Conservation (phyloP, 2,888 invertebrate genomes). For the Subacronicta megacephala region DNA sequence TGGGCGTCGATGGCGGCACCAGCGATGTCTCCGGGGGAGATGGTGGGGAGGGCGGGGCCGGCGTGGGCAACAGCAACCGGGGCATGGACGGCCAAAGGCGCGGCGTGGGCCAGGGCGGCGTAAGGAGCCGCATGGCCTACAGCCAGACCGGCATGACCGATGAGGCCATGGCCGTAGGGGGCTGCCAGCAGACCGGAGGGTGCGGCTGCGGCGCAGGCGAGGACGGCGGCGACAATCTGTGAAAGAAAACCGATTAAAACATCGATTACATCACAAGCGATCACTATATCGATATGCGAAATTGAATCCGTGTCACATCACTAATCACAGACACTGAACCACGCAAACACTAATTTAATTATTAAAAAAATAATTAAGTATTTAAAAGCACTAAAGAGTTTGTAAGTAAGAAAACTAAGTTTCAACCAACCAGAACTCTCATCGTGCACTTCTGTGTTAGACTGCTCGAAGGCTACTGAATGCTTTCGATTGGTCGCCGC, state of each 20-base stretch:
- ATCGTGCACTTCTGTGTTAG: constrained; percentile 88
- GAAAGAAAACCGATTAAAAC: constrained; percentile 64
- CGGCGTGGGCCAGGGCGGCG: constrained; percentile 57
- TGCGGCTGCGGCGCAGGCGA: constrained; percentile 83
- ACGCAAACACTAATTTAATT: constrained; percentile 31
- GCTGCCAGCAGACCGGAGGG: constrained; percentile 80
- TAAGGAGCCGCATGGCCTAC: constrained; percentile 65
- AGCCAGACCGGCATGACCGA: constrained; percentile 63
- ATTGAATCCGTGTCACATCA: constrained; percentile 45
- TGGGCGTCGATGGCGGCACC: constrained; percentile 85
- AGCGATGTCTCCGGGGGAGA: constrained; percentile 83
- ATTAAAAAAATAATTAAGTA: constrained; percentile 8
- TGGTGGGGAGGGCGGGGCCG: constrained; percentile 77
- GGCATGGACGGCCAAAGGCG: constrained; percentile 66
- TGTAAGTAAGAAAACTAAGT: constrained; percentile 57
- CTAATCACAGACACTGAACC: constrained; percentile 56
- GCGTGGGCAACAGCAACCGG: constrained; percentile 69
- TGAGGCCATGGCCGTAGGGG: constrained; percentile 69
- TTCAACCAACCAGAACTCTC: constrained; percentile 87
- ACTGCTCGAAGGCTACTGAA: constrained; percentile 89
- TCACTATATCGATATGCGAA: constrained; percentile 34
- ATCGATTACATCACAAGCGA: constrained; percentile 49
- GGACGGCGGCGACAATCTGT: constrained; percentile 90
- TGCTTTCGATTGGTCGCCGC: constrained; percentile 80
- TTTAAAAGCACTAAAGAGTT: constrained; percentile 47